Evolutionary conservation across 2,113 vertebrate species (phyloP).

Genomic region (Struthio camelus): DNA sequence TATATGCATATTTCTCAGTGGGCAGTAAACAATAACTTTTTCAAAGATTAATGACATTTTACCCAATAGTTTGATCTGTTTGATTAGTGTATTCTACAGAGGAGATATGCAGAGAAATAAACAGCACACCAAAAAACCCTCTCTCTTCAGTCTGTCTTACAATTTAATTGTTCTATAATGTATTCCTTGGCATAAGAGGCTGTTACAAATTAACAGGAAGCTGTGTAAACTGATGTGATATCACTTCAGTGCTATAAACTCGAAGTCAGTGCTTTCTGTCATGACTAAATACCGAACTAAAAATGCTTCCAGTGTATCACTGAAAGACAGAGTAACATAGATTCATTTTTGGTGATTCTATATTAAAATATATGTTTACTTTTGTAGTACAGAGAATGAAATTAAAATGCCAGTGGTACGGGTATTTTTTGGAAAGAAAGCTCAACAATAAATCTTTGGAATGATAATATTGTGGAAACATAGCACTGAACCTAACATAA

Average conservation of each 20-base stretch:
- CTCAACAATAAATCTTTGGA: neutral
- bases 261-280: neutral
- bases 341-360: neutral
- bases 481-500: neutral
- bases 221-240: neutral
- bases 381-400: neutral
- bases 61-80: neutral
- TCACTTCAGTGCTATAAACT: neutral
- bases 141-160: neutral
- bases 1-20: neutral
- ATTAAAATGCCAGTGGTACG: neutral
- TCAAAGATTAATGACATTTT: neutral
- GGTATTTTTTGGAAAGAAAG: neutral
- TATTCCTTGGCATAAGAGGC: neutral
- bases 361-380: neutral
- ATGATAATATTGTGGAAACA: neutral
- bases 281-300: neutral
- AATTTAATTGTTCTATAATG: neutral
- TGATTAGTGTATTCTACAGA: neutral
- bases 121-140: neutral
- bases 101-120: neutral
- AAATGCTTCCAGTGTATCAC: neutral
- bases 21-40: neutral
- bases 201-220: neutral
- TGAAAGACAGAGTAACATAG: neutral